Conservation (phyloP, 2,888 invertebrate genomes). For the Aelia acuminata region DNA sequence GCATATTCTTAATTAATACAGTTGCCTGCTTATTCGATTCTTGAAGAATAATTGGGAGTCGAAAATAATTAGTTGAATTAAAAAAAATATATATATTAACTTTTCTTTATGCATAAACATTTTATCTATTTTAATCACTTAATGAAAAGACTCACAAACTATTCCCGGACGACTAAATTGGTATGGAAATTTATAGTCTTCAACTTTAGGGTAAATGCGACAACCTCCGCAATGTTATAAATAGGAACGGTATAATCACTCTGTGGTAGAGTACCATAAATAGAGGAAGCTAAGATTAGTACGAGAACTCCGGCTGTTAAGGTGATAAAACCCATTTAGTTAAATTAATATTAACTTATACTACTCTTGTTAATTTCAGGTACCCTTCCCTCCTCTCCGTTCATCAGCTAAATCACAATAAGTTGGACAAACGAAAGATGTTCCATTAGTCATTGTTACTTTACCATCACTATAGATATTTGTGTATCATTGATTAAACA, state of each 20-base stretch:
- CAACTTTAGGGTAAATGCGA: neutral
- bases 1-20: no score
- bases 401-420: neutral
- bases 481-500: no score
- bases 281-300: neutral
- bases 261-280: neutral
- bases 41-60: no score
- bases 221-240: neutral
- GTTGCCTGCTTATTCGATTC: no score
- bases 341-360: conserved; percentile 1
- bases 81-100: no score
- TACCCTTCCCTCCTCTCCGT: neutral
- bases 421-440: neutral
- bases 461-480: no score
- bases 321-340: neutral
- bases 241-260: neutral
- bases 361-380: neutral
- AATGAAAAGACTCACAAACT: neutral
- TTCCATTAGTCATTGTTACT: no score
- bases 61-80: no score
- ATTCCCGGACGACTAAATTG: neutral
- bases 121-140: no score
- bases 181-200: neutral
- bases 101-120: no score
- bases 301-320: neutral